Conservation (phyloP, 2,797 vertebrate genomes). For the Tapirus indicus region DNA sequence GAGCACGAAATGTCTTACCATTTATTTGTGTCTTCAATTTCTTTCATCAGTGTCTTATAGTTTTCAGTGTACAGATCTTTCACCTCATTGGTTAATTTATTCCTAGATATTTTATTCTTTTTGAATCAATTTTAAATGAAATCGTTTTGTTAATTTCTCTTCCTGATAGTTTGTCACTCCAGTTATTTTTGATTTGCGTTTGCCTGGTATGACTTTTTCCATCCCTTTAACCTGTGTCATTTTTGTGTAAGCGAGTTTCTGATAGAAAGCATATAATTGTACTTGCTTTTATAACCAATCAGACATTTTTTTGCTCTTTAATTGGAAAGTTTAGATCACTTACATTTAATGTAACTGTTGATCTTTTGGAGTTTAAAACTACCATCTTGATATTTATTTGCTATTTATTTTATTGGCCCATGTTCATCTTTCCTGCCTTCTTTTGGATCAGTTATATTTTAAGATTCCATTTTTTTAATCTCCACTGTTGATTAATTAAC, state of each 20-base stretch:
- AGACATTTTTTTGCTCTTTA: background rate
- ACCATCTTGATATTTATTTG: background rate
- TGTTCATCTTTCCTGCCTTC: conserved; percentile 14
- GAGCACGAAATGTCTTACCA: background rate
- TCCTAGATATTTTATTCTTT: background rate
- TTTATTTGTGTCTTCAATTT: background rate
- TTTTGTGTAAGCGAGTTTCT: background rate
- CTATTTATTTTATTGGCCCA: background rate
- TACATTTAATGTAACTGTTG: background rate
- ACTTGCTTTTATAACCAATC: background rate
- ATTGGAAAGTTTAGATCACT: background rate
- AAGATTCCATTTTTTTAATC: background rate
- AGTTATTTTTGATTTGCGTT: conserved; percentile 27
- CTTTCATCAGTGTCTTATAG: background rate
- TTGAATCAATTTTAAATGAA: background rate
- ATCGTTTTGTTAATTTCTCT: background rate
- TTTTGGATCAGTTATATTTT: conserved; percentile 24
- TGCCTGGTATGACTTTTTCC: background rate
- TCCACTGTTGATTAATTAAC: background rate
- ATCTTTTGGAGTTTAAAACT: background rate
- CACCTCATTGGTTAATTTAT: background rate
- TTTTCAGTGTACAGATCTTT: background rate
- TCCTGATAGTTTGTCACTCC: background rate
- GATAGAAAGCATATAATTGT: background rate
- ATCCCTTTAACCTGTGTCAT: background rate